A percentile compares a stretch with the other conserved stretches of the same genome.
Evolutionary conservation across 2,888 invertebrate genomes (phyloP).

Genomic region (Chloroclysta siterata): DNA sequence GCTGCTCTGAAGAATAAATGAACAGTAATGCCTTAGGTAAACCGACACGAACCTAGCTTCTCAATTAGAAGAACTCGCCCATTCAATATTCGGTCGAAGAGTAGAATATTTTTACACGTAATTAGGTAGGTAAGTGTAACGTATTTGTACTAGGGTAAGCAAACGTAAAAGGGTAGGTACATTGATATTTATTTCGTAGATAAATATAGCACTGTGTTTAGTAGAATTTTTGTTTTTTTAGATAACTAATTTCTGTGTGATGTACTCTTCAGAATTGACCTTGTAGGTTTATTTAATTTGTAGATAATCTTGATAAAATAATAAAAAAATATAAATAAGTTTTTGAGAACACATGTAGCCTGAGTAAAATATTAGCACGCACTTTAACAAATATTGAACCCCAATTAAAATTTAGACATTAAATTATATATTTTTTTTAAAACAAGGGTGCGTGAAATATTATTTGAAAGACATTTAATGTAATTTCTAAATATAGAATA

Average conservation of each 20-base stretch:
- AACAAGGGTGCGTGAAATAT: slow-evolving; percentile 1
- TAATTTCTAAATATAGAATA: slow-evolving; percentile 33
- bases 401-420: neutral
- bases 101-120: slow-evolving; percentile 16
- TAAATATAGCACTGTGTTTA: slow-evolving; percentile 41
- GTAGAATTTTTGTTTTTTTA: slow-evolving; percentile 33
- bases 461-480: slow-evolving; percentile 32
- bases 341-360: neutral
- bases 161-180: slow-evolving; percentile 22
- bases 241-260: slow-evolving; percentile 31
- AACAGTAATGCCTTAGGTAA: too few relatives aligned
- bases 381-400: neutral
- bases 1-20: too few relatives aligned
- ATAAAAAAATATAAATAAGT: slow-evolving; percentile 9
- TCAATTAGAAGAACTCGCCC: slow-evolving; percentile 12
- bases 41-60: too few relatives aligned
- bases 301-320: slow-evolving; percentile 31
- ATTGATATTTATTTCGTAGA: slow-evolving; percentile 18
- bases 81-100: slow-evolving; percentile 36
- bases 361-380: slow-evolving; percentile 2
- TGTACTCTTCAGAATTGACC: slow-evolving; percentile 69
- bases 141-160: slow-evolving; percentile 6
- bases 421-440: neutral
- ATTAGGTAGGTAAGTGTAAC: slow-evolving; percentile 3
- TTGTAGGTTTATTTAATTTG: slow-evolving; percentile 51